Base-by-base conservation (phyloP, 2,113 vertebrate species). In the Phalacrocorax carbo region DNA sequence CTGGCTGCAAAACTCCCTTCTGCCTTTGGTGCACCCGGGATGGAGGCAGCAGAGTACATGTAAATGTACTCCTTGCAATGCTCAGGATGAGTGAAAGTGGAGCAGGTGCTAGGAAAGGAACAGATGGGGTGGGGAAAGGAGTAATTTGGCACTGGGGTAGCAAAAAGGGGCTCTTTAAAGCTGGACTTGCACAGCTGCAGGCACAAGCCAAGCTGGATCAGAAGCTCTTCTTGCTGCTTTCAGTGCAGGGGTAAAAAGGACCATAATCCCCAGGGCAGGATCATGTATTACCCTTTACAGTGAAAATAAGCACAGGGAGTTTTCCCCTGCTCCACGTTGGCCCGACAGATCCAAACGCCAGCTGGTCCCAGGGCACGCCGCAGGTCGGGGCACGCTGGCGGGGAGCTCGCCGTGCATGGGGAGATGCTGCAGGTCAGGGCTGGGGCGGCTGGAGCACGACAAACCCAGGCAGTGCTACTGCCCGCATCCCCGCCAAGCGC, bases 311-410 rank as follows among this genome's bases (percentile, higher is more conserved):
- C 46, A 9, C 62, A 13, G 20, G 51, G 46, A 71, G 64, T 32
- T 40, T 42, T 15, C 2, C 0, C 51, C 62, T 7, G 73, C 83
- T 32, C 82, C 48, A 7, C 49, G 10, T 7, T 34, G 61, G 22
- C 78, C 55, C 73, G 11, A 17, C 51, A 71, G n/a, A 57, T 4
- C 68, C 51, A 11, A 64, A 8, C 1, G 0, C 5, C 25, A 9
- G 27, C 69, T 29, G 91, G 3, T 16, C 77, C 54, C 12, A 2
- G 60, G 52, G 32, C 48, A 27, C 2, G 0, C 0, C 5, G 15
- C 9, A 3, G 29, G 8, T 11, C 3, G 0, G 40, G 57, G 7
- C 11, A 14, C 5, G 1, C 32, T 3, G 3, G n/a, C 2, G 6
- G 3, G 61, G 30, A 72, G 38, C 52, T 36, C 32, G 2, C 27